Conservation (phyloP, 2,113 vertebrate genomes). For the Canis aureus region DNA sequence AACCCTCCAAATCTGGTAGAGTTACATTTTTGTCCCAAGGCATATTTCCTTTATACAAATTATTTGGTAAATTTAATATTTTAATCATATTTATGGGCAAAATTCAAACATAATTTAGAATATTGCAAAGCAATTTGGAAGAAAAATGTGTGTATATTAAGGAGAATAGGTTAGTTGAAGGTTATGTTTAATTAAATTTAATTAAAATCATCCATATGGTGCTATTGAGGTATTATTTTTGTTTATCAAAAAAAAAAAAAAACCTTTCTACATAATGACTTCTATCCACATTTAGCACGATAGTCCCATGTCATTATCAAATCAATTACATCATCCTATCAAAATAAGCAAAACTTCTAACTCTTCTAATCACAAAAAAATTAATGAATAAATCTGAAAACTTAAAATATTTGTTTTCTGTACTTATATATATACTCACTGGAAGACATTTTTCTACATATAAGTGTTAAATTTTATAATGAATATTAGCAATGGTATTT, state of each 20-base stretch:
- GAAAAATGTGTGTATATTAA: not conserved
- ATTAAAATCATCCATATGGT: constrained; percentile 76
- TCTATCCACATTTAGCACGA: constrained; percentile 62
- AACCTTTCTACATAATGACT: constrained; percentile 53
- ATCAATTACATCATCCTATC: constrained; percentile 68
- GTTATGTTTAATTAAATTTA: constrained; percentile 80
- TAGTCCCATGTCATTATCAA: constrained; percentile 54
- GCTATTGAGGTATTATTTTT: constrained; percentile 77
- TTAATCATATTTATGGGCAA: not conserved
- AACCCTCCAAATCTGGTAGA: not conserved
- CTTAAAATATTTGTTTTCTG: constrained; percentile 30
- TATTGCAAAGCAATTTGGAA: not conserved
- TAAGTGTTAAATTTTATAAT: not conserved
- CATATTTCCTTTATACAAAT: not conserved
- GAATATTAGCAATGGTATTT: not conserved
- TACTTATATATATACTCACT: not conserved
- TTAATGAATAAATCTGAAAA: constrained; percentile 69
- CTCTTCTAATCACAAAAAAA: not conserved
- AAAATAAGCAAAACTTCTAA: constrained; percentile 63
- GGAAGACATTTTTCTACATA: not conserved
- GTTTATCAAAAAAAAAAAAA: constrained; percentile 17
- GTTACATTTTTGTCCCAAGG: not conserved
- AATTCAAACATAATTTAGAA: not conserved
- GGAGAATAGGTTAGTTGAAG: constrained; percentile 60
- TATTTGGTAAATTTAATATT: not conserved